phyloP scores from a whole-genome alignment of 2,797 vertebrate species.

The Steatocranus sp. region DNA sequence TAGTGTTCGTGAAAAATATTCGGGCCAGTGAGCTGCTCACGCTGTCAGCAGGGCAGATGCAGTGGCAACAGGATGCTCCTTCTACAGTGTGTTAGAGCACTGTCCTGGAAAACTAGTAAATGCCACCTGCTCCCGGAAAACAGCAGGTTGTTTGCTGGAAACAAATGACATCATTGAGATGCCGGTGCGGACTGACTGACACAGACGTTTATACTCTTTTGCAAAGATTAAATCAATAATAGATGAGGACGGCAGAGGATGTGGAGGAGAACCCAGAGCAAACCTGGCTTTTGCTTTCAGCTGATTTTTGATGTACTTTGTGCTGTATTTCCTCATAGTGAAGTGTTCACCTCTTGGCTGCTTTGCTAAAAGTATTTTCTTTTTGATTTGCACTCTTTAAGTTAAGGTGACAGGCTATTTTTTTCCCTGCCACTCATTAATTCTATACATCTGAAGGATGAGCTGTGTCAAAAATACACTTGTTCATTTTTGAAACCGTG shows the following conservation, averaged over 20 bases:
- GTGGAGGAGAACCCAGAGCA: not conserved
- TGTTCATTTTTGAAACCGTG: not conserved
- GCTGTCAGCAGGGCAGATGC: constrained; percentile 20
- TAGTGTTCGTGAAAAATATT: constrained; percentile 59
- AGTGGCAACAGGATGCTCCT: constrained; percentile 56
- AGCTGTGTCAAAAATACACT: not conserved
- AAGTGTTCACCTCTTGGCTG: constrained; percentile 3
- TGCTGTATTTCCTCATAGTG: not conserved
- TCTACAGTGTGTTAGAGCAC: constrained; percentile 3
- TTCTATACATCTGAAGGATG: not conserved
- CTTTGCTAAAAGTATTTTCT: not conserved
- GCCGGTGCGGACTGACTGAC: not conserved
- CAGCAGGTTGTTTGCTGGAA: constrained; percentile 3
- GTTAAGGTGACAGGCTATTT: constrained; percentile 22
- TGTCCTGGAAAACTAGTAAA: constrained; percentile 24
- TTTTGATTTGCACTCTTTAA: not conserved
- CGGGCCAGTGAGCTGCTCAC: constrained; percentile 62
- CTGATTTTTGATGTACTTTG: not conserved
- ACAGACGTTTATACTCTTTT: not conserved
- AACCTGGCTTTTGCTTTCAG: not conserved
- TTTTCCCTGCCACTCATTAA: constrained; percentile 12
- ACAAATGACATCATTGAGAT: constrained; percentile 40
- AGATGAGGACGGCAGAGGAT: constrained; percentile 13
- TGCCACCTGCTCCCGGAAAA: not conserved
- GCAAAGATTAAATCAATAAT: constrained; percentile 42